Conservation (phyloP, 1,140 invertebrate genomes). For the Neelides sp. region DNA sequence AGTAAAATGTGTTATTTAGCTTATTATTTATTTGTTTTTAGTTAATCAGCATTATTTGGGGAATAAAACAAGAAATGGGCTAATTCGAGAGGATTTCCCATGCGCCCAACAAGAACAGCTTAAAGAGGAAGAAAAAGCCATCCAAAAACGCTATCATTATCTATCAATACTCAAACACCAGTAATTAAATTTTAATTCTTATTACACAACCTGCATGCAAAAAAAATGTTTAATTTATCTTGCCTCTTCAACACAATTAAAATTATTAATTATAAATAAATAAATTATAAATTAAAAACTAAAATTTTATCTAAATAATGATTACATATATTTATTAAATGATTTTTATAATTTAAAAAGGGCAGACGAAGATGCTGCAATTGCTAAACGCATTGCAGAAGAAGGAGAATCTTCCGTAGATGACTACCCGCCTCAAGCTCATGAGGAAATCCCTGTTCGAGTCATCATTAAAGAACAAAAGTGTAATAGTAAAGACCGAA, state of each 20-base stretch:
- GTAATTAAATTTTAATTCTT: conserved; percentile 36
- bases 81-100: conserved; percentile 76
- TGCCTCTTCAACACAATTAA: neutral
- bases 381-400: conserved; percentile 15
- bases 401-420: neutral
- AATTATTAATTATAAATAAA: neutral
- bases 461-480: neutral
- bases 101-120: conserved; percentile 68
- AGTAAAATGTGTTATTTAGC: neutral
- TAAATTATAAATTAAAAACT: neutral
- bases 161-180: conserved; percentile 49
- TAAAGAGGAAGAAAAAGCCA: conserved; percentile 54
- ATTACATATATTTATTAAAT: too few relatives aligned
- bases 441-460: neutral
- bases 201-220: neutral
- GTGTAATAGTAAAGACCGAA: too few relatives aligned
- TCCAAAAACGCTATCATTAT: conserved; percentile 46
- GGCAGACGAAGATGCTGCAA: conserved; percentile 23
- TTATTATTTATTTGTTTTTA: conserved; percentile 33
- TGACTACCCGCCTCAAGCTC: too few relatives aligned
- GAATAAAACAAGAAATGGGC: conserved; percentile 72
- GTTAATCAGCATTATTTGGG: conserved; percentile 68
- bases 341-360: too few relatives aligned
- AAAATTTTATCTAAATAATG: neutral
- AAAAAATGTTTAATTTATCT: neutral